Evolutionary conservation across 1,140 invertebrate species (phyloP).

Genomic region (Chionoecetes opilio): DNA sequence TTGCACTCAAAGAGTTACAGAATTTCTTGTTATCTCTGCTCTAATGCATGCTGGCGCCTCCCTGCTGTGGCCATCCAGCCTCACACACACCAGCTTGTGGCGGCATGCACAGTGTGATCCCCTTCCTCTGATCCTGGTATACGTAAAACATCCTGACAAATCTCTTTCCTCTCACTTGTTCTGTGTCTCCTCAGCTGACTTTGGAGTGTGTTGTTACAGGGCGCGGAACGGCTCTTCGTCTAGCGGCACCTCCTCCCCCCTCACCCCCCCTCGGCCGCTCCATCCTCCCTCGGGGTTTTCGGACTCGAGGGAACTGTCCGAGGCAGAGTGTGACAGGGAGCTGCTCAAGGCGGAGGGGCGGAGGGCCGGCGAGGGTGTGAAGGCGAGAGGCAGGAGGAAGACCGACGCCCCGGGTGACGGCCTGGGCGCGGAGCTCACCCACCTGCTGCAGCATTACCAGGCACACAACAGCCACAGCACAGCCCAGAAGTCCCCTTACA

Average conservation of each 20-base stretch:
- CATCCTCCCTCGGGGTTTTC: constrained; percentile 72
- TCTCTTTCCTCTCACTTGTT: not conserved
- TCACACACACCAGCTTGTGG: too few species aligned
- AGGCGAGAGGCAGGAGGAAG: not conserved
- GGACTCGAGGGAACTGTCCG: constrained; percentile 68
- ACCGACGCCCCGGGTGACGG: not conserved
- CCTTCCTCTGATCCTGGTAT: not conserved
- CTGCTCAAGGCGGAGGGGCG: not conserved
- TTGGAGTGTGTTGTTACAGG: constrained; percentile 39
- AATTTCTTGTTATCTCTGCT: too few species aligned
- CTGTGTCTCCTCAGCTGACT: not conserved
- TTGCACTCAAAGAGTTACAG: too few species aligned
- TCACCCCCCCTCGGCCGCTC: constrained; percentile 66
- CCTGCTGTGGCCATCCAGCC: too few species aligned
- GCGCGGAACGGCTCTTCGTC: constrained; percentile 57
- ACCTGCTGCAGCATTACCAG: constrained; percentile 47
- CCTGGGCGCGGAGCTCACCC: not conserved
- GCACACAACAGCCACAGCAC: not conserved
- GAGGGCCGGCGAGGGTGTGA: not conserved
- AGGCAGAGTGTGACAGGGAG: constrained; percentile 73
- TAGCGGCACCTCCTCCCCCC: constrained; percentile 59
- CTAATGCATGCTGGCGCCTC: too few species aligned
- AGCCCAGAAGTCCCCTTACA: constrained; percentile 47
- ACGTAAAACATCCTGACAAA: not conserved
- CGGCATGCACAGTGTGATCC: not conserved